These are phyloP conservation scores for Phocoena phocoena DNA, from an alignment of 2,113 vertebrate genomes.

Conservation along the genomic window DNA sequence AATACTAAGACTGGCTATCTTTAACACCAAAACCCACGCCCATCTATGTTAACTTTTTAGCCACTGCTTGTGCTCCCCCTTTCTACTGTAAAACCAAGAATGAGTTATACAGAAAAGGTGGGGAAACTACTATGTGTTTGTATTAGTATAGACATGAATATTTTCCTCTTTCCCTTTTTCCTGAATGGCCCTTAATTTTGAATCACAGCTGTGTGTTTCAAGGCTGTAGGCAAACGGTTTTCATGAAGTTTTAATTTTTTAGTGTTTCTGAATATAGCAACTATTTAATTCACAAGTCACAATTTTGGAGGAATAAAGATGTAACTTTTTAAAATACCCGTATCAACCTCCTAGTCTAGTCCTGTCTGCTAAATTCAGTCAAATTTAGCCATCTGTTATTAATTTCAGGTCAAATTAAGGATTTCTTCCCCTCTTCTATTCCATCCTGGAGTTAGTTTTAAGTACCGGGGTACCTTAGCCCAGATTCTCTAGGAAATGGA, in stretches of 20 bases:
- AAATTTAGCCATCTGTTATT: not conserved
- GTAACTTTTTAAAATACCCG: not conserved
- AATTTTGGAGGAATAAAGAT: not conserved
- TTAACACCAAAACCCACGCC: not conserved
- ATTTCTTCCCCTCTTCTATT: not conserved
- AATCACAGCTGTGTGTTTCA: not conserved
- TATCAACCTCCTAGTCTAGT: not conserved
- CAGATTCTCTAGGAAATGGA: not conserved
- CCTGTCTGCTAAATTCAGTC: not conserved
- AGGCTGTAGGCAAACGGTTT: not conserved
- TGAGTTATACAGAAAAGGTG: not conserved
- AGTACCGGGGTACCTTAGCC: not conserved
- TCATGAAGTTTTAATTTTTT: not conserved
- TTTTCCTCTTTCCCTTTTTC: not conserved
- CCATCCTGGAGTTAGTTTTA: not conserved
- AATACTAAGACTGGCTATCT: accelerated
- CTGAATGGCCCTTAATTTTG: not conserved
- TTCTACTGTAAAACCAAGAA: not conserved
- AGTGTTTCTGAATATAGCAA: not conserved
- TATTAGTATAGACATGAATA: not conserved
- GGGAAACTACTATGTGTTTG: not conserved
- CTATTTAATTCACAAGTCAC: not conserved
- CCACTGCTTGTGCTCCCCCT: not conserved
- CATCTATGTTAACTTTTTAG: not conserved
- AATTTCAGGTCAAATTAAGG: not conserved